Percentiles rank a stretch among this genome's conserved stretches.
phyloP scores from a whole-genome alignment of 2,888 invertebrate species.

The Melanotus villosus region DNA sequence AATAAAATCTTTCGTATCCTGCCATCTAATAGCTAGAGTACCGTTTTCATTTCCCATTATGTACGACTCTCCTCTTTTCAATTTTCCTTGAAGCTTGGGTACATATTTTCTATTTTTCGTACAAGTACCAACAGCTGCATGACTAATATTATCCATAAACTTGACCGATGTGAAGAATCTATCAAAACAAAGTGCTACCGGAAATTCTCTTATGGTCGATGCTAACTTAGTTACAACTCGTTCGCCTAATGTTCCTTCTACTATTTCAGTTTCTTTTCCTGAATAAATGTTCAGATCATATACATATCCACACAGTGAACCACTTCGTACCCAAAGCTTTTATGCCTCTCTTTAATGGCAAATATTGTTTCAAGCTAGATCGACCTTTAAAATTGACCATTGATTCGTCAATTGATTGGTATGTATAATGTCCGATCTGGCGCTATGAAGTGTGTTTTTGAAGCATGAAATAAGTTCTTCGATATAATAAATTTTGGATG shows the following conservation, averaged over 20 bases:
- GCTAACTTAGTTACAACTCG: slow-evolving; percentile 32
- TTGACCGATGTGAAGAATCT: neutral
- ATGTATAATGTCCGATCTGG: neutral
- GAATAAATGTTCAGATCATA: slow-evolving; percentile 43
- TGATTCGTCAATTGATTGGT: neutral
- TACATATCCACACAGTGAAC: slow-evolving; percentile 34
- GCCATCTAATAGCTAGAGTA: slow-evolving; percentile 22
- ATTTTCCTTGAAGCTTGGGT: slow-evolving; percentile 35
- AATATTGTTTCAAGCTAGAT: neutral
- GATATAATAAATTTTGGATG: neutral
- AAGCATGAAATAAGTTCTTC: neutral
- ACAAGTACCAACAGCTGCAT: neutral
- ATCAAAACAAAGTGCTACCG: neutral
- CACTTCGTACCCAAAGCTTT: slow-evolving; percentile 43
- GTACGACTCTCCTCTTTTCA: slow-evolving; percentile 25
- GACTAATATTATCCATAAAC: no score
- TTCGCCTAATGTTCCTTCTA: slow-evolving; percentile 42
- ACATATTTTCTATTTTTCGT: slow-evolving; percentile 25
- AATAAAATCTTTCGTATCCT: slow-evolving; percentile 18
- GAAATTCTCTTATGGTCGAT: neutral
- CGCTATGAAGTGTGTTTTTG: neutral
- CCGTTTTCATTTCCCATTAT: slow-evolving; percentile 5
- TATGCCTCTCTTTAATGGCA: neutral
- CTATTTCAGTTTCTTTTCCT: slow-evolving; percentile 27
- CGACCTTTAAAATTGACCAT: neutral